A percentile compares a stretch with the other conserved stretches of the same genome.
Evolutionary conservation across 2,113 vertebrate species (phyloP).

Genomic region (Cephalopholis sonnerati): DNA sequence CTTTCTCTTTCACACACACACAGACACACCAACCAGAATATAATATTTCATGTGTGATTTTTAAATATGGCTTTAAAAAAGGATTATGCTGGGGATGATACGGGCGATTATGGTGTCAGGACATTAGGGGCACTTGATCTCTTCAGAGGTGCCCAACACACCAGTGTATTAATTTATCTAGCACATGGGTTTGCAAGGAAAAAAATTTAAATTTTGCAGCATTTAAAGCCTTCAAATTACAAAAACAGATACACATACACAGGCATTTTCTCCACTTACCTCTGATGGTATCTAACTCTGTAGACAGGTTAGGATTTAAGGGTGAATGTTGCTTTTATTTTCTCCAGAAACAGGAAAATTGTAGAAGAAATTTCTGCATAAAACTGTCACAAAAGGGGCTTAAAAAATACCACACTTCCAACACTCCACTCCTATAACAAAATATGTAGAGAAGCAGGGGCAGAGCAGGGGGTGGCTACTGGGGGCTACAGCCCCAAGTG

Average conservation of each 20-base stretch:
- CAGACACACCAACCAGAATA: constrained; percentile 28
- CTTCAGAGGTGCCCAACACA: constrained; percentile 11
- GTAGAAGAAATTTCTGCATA: neutral
- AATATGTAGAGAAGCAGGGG: neutral
- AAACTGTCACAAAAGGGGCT: neutral
- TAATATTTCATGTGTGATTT: constrained; percentile 70
- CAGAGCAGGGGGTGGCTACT: no score
- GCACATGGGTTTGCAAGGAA: neutral
- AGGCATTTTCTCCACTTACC: neutral
- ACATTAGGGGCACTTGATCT: constrained; percentile 52
- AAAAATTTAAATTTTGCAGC: neutral
- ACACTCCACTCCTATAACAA: neutral
- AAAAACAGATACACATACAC: neutral
- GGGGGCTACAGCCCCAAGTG: no score
- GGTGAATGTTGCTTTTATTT: neutral
- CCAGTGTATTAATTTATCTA: constrained; percentile 26
- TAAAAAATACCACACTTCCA: neutral
- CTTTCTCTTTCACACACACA: constrained; percentile 3
- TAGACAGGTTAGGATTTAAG: neutral
- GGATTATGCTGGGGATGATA: constrained; percentile 69
- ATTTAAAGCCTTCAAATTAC: constrained; percentile 8
- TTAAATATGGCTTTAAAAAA: constrained; percentile 75
- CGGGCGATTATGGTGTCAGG: constrained; percentile 56
- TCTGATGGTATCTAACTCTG: neutral
- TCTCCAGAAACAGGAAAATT: neutral